phyloP scores from a whole-genome alignment of 2,797 vertebrate species.

The Sebastes matsubarae region DNA sequence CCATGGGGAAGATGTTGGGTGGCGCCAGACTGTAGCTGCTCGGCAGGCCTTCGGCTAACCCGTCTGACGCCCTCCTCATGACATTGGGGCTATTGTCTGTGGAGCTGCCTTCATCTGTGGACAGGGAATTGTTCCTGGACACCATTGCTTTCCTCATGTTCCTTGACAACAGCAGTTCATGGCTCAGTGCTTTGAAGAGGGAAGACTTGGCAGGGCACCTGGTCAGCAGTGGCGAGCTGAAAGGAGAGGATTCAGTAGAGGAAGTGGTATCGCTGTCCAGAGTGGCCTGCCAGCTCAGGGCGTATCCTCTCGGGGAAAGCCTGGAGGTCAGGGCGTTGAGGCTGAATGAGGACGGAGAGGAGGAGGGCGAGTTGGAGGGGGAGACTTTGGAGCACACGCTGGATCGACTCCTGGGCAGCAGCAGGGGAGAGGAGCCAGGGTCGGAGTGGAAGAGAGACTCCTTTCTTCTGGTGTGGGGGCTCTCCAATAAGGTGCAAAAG shows the following conservation, averaged over 20 bases:
- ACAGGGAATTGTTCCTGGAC: constrained; percentile 88
- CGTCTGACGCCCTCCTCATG: constrained; percentile 85
- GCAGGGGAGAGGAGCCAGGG: constrained; percentile 73
- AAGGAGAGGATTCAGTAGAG: constrained; percentile 87
- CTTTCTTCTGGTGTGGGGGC: constrained; percentile 92
- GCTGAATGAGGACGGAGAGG: constrained; percentile 77
- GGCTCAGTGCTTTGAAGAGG: constrained; percentile 85
- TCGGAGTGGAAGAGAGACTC: constrained; percentile 92
- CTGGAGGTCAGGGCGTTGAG: constrained; percentile 74
- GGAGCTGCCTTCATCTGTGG: constrained; percentile 92
- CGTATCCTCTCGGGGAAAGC: constrained; percentile 71
- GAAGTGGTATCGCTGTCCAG: constrained; percentile 89
- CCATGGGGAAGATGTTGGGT: constrained; percentile 82
- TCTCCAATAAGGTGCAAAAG: constrained; percentile 94
- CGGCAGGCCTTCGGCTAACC: constrained; percentile 71
- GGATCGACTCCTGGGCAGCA: constrained; percentile 81
- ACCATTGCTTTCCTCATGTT: constrained; percentile 80
- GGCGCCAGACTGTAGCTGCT: constrained; percentile 75
- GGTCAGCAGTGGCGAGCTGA: constrained; percentile 83
- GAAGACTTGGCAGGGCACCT: constrained; percentile 77
- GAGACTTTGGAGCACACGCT: constrained; percentile 75
- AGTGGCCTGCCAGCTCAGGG: constrained; percentile 76
- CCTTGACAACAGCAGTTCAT: constrained; percentile 84
- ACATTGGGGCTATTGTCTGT: constrained; percentile 91
- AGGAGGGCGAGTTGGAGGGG: constrained; percentile 46